phyloP scores from a whole-genome alignment of 2,113 vertebrate species.

The Polypterus senegalus region DNA sequence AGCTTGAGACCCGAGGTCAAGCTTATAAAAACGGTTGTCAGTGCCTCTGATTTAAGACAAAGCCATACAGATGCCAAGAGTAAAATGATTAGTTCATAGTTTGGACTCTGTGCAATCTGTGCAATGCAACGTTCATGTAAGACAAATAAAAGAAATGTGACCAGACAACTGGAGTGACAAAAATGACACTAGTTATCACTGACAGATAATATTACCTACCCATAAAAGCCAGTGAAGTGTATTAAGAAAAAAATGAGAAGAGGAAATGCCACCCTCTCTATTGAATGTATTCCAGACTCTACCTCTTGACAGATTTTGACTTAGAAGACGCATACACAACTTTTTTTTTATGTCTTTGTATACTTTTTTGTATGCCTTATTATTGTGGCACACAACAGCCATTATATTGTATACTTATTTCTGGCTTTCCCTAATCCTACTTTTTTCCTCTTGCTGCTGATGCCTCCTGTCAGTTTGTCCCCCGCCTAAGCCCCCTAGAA shows the following conservation, averaged over 20 bases:
- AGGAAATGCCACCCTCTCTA: slow-evolving; percentile 19
- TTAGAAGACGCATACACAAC: slow-evolving; percentile 31
- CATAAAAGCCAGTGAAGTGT: too few relatives aligned
- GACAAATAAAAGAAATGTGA: too few relatives aligned
- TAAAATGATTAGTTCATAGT: too few relatives aligned
- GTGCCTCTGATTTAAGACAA: too few relatives aligned
- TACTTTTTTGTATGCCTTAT: slow-evolving; percentile 21
- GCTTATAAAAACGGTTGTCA: too few relatives aligned
- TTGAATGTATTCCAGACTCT: slow-evolving; percentile 18
- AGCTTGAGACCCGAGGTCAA: too few relatives aligned
- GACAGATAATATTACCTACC: too few relatives aligned
- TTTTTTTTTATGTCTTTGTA: slow-evolving; percentile 30
- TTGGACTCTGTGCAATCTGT: too few relatives aligned
- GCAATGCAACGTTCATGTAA: too few relatives aligned
- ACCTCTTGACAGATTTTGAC: slow-evolving; percentile 50
- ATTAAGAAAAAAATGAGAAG: slow-evolving; percentile 11
- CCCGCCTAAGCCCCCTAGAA: slow-evolving; percentile 27
- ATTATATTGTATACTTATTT: slow-evolving; percentile 14
- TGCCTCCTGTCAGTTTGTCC: slow-evolving; percentile 27
- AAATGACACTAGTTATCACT: too few relatives aligned
- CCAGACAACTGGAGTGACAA: too few relatives aligned
- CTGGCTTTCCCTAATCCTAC: slow-evolving; percentile 17
- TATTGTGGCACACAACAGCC: slow-evolving; percentile 23
- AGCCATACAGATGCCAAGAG: too few relatives aligned
- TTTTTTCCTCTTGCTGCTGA: slow-evolving; percentile 15